Evolutionary conservation across 1,140 invertebrate genomes (phyloP), one percentile per base, ranked within the genome.

Genomic region (Mya arenaria): DNA sequence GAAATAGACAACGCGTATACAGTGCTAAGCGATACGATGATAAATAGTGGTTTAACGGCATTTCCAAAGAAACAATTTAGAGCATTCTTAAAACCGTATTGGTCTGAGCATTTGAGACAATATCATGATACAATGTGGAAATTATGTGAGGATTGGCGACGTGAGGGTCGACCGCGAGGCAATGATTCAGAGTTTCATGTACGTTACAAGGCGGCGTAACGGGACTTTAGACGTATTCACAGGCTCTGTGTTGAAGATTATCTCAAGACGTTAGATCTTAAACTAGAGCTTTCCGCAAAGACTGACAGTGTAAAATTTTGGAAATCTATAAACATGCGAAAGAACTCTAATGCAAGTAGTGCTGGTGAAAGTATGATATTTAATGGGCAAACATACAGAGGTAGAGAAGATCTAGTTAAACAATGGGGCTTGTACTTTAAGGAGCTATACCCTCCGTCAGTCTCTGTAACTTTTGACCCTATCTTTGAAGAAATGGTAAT

Each of bases 121-220:
- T 17, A 17, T 23, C 48, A 52, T 23, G 48, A 52, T 23, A 52
- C 1, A n/a, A 52, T 52, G 48, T 52, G 17, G 4, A 4, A n/a
- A 23, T 17, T 52, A 52, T n/a, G 48, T n/a, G 25, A 10, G 25
- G 48, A 52, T 17, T 69, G 66, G 66, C 52, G 66, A 19, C n/a
- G 23, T 28, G 37, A 69, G 25, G 66, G 37, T 10, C n/a, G 66
- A 4, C 66, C 66, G 19, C 66, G 66, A n/a, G 36, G 28, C 25
- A 23, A 15, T 2, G n/a, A 69, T 28, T 25, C 23, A 30, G 41
- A 23, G 28, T 68, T 23, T 39, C 25, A 19, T 39, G n/a, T 28
- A 10, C n/a, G n/a, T n/a, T 71, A 71, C 34, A 71, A 71, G 23
- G 17, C 41, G 4, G 68, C 68, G 6, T 52, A 71, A 55, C 23